Base-by-base conservation (phyloP, 2,888 invertebrate species). In the Micropterix aruncella region DNA sequence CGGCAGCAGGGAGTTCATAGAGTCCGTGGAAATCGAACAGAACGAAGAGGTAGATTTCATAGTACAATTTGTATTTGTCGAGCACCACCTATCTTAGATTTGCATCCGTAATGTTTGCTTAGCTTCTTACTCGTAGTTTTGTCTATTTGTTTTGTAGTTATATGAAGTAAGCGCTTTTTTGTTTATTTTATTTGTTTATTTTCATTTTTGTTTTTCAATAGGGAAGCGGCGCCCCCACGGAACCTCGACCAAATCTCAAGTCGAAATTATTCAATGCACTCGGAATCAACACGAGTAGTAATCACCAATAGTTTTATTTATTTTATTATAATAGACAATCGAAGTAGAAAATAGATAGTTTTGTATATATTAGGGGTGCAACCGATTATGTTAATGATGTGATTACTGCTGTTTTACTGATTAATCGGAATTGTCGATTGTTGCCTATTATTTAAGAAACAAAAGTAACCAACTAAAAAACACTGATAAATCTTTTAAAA, bases 11-110 rank as follows among this genome's bases (percentile, higher is more conserved):
- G 86, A 87, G 62, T 75, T 80, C 48, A 63, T 82, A 54, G 86
- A 85, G 57, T 74, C 74, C 51, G 79, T 79, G 62, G 71, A 75
- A 49, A 83, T 80, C 57, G 80, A 81, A 55, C 78, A 76, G 57
- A 87, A 87, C 56, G 84, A 83, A 75, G 88, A 87, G 74, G 80
- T 80, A n/a, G n/a, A n/a, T n/a, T n/a, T n/a, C n/a, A n/a, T n/a
- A n/a, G n/a, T n/a, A n/a, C n/a, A n/a, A n/a, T n/a, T n/a, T n/a
- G n/a, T n/a, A n/a, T n/a, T n/a, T n/a, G n/a, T n/a, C n/a, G n/a
- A n/a, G n/a, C n/a, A n/a, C n/a, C n/a, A n/a, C n/a, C n/a, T n/a
- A n/a, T n/a, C n/a, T n/a, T n/a, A n/a, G n/a, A n/a, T n/a, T n/a
- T n/a, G n/a, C n/a, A n/a, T n/a, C n/a, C n/a, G 5, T 27, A 27